phyloP scores from a whole-genome alignment of 2,888 invertebrate species.

The Erebia epiphron region DNA sequence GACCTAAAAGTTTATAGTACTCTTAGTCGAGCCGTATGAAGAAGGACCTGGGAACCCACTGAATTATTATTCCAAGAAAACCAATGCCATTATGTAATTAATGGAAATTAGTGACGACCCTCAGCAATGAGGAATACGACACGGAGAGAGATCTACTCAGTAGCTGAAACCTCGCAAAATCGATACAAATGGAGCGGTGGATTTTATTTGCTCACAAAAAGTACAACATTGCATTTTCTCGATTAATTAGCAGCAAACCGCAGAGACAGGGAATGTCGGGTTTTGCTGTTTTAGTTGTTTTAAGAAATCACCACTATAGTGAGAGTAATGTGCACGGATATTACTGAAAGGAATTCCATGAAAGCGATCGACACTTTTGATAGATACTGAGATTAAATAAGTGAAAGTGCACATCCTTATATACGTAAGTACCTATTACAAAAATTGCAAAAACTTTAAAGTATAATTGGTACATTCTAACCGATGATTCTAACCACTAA shows the following conservation, averaged over 20 bases:
- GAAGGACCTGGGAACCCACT: too few relatives aligned
- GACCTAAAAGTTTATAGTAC: too few relatives aligned
- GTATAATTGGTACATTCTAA: too few relatives aligned
- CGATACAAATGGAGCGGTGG: background rate
- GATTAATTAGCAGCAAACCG: conserved; percentile 34
- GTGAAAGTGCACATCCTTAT: background rate
- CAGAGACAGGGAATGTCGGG: conserved; percentile 21
- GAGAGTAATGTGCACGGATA: background rate
- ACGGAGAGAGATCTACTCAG: background rate
- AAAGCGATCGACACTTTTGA: background rate
- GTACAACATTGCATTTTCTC: conserved; percentile 28
- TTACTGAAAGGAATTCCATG: background rate
- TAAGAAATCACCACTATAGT: background rate
- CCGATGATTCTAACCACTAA: background rate
- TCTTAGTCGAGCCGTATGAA: too few relatives aligned
- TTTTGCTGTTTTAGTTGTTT: background rate
- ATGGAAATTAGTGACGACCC: too few relatives aligned
- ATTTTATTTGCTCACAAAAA: conserved; percentile 28
- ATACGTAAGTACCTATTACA: too few relatives aligned
- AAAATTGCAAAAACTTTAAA: too few relatives aligned
- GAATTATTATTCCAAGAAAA: too few relatives aligned
- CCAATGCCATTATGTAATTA: too few relatives aligned
- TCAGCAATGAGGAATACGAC: too few relatives aligned
- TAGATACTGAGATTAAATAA: background rate
- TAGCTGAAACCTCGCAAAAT: background rate